phyloP scores from a whole-genome alignment of 2,797 vertebrate genomes.

The Labroides dimidiatus region DNA sequence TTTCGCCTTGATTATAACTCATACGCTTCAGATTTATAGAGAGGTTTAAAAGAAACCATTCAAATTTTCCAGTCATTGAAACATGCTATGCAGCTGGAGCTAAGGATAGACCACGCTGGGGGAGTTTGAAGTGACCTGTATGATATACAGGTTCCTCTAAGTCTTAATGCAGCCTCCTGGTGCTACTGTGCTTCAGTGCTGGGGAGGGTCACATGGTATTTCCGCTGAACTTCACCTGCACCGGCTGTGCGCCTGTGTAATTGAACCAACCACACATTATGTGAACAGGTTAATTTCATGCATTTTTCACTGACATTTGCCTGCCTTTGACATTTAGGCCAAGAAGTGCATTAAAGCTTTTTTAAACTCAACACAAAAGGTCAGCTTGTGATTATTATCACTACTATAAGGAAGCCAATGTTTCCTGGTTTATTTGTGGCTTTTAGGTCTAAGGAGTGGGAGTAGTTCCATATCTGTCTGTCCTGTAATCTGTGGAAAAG shows the following conservation, averaged over 20 bases:
- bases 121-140: neutral
- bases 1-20: no score
- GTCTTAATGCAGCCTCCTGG: conserved; percentile 1
- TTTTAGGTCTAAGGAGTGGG: conserved; percentile 44
- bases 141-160: conserved; percentile 2
- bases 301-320: conserved; percentile 70
- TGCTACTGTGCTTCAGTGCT: conserved; percentile 16
- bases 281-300: conserved; percentile 51
- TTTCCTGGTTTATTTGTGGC: conserved; percentile 49
- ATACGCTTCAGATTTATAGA: no score
- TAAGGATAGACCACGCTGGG: neutral
- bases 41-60: no score
- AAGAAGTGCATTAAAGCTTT: conserved; percentile 70
- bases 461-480: conserved; percentile 12
- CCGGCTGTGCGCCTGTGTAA: conserved; percentile 11
- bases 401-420: conserved; percentile 30
- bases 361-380: conserved; percentile 70
- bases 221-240: conserved; percentile 22
- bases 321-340: conserved; percentile 75
- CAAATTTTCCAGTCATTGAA: no score
- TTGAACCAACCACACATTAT: conserved; percentile 9
- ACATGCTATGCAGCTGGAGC: no score
- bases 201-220: conserved; percentile 22
- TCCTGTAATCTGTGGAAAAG: conserved; percentile 22
- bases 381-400: conserved; percentile 69